These are phyloP conservation scores for Dryocosmus kuriphilus DNA, from an alignment of 2,888 invertebrate genomes.

Conservation along the genomic window DNA sequence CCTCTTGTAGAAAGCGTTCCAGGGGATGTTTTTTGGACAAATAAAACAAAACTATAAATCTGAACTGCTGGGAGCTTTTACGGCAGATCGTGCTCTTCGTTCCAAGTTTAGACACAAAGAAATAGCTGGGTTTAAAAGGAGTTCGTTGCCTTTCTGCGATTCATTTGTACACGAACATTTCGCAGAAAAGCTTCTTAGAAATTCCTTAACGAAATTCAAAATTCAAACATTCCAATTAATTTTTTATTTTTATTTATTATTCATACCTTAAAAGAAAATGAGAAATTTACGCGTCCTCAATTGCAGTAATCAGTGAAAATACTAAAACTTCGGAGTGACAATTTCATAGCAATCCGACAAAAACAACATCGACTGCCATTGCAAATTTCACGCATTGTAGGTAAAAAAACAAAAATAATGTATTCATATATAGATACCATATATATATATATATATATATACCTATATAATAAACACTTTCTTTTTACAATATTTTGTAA, in stretches of 20 bases:
- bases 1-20: neutral
- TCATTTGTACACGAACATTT: constrained; percentile 51
- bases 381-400: neutral
- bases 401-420: constrained; percentile 3
- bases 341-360: neutral
- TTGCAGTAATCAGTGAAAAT: neutral
- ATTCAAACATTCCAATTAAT: neutral
- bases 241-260: neutral
- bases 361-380: neutral
- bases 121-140: constrained; percentile 66
- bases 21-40: constrained; percentile 22
- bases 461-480: neutral
- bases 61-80: constrained; percentile 49
- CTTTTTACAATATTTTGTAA: neutral
- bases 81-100: constrained; percentile 44
- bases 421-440: too few species aligned
- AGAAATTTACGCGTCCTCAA: neutral
- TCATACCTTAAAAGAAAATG: neutral
- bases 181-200: constrained; percentile 19
- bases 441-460: too few species aligned
- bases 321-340: neutral
- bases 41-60: constrained; percentile 43
- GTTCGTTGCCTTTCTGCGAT: constrained; percentile 66
- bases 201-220: neutral
- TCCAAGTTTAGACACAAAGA: constrained; percentile 61